Evolutionary conservation across 1,140 invertebrate species (phyloP).

Genomic region (Drosophila athabasca): DNA sequence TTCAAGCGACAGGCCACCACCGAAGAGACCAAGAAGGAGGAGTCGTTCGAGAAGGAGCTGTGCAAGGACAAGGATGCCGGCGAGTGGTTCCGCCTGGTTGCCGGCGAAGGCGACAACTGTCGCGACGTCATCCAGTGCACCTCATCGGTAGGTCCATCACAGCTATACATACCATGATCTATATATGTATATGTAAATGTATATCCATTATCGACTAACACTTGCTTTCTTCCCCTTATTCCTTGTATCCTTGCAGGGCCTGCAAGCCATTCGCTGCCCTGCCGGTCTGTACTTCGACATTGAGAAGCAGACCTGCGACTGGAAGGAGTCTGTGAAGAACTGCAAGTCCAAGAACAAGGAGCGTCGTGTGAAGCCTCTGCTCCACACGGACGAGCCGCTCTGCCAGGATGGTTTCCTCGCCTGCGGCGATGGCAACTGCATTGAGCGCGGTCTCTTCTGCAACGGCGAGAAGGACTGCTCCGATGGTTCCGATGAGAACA

Average conservation of each 20-base stretch:
- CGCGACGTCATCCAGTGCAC: constrained; percentile 98
- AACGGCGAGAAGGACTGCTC: constrained; percentile 95
- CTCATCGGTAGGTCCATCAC: constrained; percentile 88
- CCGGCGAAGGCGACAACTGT: constrained; percentile 95
- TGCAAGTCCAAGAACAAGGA: constrained; percentile 96
- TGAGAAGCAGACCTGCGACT: constrained; percentile 97
- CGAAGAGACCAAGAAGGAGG: constrained; percentile 89
- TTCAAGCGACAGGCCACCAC: constrained; percentile 86
- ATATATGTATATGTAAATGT: neutral
- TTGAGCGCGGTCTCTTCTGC: constrained; percentile 95
- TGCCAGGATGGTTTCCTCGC: constrained; percentile 94
- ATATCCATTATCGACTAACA: neutral
- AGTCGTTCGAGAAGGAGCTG: constrained; percentile 93
- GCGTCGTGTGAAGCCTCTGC: constrained; percentile 93
- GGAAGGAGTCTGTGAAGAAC: constrained; percentile 97
- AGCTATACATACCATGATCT: neutral
- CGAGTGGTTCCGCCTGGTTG: constrained; percentile 96
- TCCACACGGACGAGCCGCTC: constrained; percentile 95
- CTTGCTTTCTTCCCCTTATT: neutral
- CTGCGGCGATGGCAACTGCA: constrained; percentile 93
- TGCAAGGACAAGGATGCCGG: constrained; percentile 98
- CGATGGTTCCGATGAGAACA: constrained; percentile 95
- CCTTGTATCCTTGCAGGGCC: constrained; percentile 86
- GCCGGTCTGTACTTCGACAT: constrained; percentile 97
- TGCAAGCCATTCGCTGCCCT: constrained; percentile 96